Percentiles rank a stretch among this genome's conserved stretches.
phyloP scores from a whole-genome alignment of 2,797 vertebrate genomes.

The Notoglanidium macrostoma region DNA sequence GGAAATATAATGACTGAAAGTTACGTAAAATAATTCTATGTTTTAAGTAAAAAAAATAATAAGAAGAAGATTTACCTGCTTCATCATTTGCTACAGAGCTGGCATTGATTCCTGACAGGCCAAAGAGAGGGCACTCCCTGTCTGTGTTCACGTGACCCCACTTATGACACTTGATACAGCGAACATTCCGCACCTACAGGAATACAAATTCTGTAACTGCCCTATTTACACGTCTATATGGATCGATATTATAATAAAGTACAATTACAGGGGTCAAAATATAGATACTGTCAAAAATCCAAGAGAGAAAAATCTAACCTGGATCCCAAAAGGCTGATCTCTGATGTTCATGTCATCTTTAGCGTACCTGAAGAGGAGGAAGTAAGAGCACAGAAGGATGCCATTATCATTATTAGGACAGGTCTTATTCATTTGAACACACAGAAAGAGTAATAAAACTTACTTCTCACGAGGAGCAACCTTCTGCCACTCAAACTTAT shows the following conservation, averaged over 20 bases:
- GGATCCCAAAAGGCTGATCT: slow-evolving; percentile 98
- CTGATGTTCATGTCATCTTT: slow-evolving; percentile 99
- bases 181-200: slow-evolving; percentile 91
- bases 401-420: background rate
- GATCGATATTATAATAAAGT: slow-evolving; percentile 63
- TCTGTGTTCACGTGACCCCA: slow-evolving; percentile 99
- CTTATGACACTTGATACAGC: slow-evolving; percentile 98
- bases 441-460: slow-evolving; percentile 48
- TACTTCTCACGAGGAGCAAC: slow-evolving; percentile 96
- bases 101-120: slow-evolving; percentile 96
- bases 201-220: slow-evolving; percentile 22
- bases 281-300: background rate
- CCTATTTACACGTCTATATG: background rate
- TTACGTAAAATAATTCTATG: background rate
- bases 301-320: slow-evolving; percentile 71
- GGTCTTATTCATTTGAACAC: background rate
- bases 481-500: slow-evolving; percentile 99
- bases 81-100: slow-evolving; percentile 89
- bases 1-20: background rate
- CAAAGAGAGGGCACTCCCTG: slow-evolving; percentile 94
- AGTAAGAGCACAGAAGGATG: background rate
- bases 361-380: slow-evolving; percentile 81
- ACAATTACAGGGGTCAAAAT: background rate
- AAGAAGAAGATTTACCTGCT: slow-evolving; percentile 79
- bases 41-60: no score